Base-by-base conservation (phyloP, 2,888 invertebrate genomes). In the Balanococcus diminutus region DNA sequence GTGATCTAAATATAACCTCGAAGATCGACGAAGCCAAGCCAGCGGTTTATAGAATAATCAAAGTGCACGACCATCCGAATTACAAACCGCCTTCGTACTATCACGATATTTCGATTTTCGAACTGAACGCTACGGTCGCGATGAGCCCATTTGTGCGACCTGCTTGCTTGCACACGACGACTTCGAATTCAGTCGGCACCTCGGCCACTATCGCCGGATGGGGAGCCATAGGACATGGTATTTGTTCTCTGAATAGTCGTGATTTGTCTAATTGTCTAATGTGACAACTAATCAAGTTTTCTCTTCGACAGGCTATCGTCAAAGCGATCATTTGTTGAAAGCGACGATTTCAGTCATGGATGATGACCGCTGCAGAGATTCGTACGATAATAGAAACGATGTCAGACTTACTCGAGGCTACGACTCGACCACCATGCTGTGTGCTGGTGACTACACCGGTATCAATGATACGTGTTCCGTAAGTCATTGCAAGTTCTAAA, bases 381-480 rank as follows among this genome's bases (percentile, higher is more conserved):
- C 56, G 8, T 56, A 56, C 22, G 11, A 19, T 22, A 42, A 5
- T 11, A 22, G 9, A 22, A 9, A 1, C 8, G 19, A 19, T 2
- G 11, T 6, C 0, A 56, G 42, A 84, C 19, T 36, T 9, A 87
- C 87, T 0, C 22, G 72, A 16, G 83, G 83, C 5, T 84, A n/a
- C 19, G 87, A 87, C 25, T 3, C 46, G 9, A 86, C 88, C 14
- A 88, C 88, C 0, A 89, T 90, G 89, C 31, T 91, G 8, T 91
- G 91, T 87, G 91, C 90, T 25, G 91, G 91, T 4, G 89, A 90
- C 61, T 87, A 89, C 86, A 87, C 88, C 51, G 91, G 91, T 1
- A 91, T 90, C 1, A 90, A 90, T 87, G 91, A 91, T 87, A 91
- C 91, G 0, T 91, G 91, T 67, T 39, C 86, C 86, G 88, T 88